Evolutionary conservation across 1,140 invertebrate species (phyloP), one percentile per base, ranked within the genome.

Genomic region (Nautilus pompilius): DNA sequence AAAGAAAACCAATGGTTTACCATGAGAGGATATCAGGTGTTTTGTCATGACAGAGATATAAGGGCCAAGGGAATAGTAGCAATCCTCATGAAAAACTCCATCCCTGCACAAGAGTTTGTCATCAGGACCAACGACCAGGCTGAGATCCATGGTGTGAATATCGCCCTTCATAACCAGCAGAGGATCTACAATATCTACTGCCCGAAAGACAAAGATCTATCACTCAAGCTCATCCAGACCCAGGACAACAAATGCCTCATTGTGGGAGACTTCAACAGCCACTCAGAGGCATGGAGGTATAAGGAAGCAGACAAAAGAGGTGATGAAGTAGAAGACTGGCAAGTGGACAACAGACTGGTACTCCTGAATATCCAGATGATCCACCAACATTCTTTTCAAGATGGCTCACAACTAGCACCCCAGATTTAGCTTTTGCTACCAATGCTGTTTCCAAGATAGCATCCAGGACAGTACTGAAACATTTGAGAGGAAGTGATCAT

Each of bases 321-420:
- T 58, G 63, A 65, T 15, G 57, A 64, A 24, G 57, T 60, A 28
- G 62, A 64, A 34, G 57, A 48, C 32, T 64, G 62, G 63, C 36
- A 49, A 28, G 29, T 33, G 3, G n/a, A 49, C n/a, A 60, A 53
- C 22, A 6, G 20, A 17, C 26, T 64, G 2, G 20, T 64, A 5
- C 63, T 61, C 0, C 8, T 51, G 24, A 64, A 60, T 28, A 46
- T 8, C 54, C 54, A 29, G 53, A 63, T n/a, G 0, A 58, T 13
- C 20, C 61, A 2, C 41, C n/a, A 10, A 30, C 34, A 29, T 60
- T 22, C 56, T 60, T n/a, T n/a, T 58, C 36, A 28, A 59, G 54
- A 32, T 20, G 60, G 65, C 54, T 46, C 17, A 63, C 57, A 13
- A 22, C 5, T 63, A 55, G 36, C 17, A 51, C 30, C 26, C 62